Evolutionary conservation across 1,140 invertebrate species (phyloP).

Genomic region (Bombus ignitus): DNA sequence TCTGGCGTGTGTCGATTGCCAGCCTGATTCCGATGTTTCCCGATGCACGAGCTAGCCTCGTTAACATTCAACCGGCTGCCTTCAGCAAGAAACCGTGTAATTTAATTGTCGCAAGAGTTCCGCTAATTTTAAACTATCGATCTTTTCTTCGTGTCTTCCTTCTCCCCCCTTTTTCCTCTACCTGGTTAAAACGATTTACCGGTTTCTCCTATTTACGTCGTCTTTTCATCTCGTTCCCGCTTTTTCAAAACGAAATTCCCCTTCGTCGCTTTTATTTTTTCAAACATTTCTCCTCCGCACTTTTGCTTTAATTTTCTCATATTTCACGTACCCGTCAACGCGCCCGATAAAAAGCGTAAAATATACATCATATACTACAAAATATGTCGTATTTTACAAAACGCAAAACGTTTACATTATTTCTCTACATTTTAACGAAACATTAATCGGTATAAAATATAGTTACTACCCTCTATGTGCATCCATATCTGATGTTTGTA

Average conservation of each 20-base stretch:
- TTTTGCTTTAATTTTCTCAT: not conserved
- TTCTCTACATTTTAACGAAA: not conserved
- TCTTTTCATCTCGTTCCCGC: not conserved
- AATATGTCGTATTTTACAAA: too few species aligned
- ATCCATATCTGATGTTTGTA: not conserved
- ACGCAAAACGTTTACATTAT: not conserved
- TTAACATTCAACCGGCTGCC: not conserved
- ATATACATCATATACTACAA: not conserved
- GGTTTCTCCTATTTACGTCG: not conserved
- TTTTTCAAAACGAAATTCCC: not conserved
- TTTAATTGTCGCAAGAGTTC: not conserved
- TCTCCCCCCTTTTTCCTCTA: not conserved
- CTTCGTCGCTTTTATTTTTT: not conserved
- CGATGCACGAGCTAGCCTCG: not conserved
- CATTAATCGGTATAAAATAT: not conserved
- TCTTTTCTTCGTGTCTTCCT: not conserved
- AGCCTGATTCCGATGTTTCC: not conserved
- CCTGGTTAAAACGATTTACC: not conserved
- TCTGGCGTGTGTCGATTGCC: constrained; percentile 16
- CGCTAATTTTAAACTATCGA: not conserved
- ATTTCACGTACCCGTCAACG: not conserved
- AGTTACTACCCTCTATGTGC: not conserved
- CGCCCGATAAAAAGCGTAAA: not conserved
- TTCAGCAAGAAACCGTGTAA: not conserved
- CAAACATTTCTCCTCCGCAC: not conserved